Conservation (phyloP, 2,888 invertebrate genomes). For the Andrena bicolor region DNA sequence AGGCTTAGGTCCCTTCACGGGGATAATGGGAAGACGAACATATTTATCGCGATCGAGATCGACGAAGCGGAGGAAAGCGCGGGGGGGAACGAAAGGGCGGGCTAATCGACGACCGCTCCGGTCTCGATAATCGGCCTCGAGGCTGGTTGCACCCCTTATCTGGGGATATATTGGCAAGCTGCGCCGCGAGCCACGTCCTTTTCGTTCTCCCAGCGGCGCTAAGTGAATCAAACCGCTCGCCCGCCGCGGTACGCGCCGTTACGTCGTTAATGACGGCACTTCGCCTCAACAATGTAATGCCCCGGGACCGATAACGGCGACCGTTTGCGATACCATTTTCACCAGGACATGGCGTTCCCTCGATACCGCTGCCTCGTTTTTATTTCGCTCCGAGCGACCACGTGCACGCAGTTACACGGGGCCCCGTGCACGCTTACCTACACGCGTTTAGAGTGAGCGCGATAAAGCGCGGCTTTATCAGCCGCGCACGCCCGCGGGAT, state of each 20-base stretch:
- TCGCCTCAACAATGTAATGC: slow-evolving; percentile 53
- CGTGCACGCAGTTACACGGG: slow-evolving; percentile 15
- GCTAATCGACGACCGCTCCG: slow-evolving; percentile 47
- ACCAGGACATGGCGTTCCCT: slow-evolving; percentile 27
- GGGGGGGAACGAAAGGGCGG: slow-evolving; percentile 14
- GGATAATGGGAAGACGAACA: slow-evolving; percentile 39
- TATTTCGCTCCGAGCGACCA: slow-evolving; percentile 16
- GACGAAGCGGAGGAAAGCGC: slow-evolving; percentile 36
- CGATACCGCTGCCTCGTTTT: slow-evolving; percentile 41
- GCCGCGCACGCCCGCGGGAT: slow-evolving; percentile 14
- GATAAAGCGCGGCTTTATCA: slow-evolving; percentile 39
- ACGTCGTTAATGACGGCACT: slow-evolving; percentile 59
- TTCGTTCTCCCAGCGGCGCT: slow-evolving; percentile 3
- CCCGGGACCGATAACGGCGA: slow-evolving; percentile 48
- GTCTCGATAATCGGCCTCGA: slow-evolving; percentile 51
- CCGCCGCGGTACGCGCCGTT: slow-evolving; percentile 28
- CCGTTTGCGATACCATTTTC: slow-evolving; percentile 56
- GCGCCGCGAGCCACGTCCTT: neutral
- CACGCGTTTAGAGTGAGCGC: slow-evolving; percentile 35
- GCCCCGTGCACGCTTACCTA: slow-evolving; percentile 11
- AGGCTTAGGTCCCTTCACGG: slow-evolving; percentile 20
- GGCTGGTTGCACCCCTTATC: slow-evolving; percentile 47
- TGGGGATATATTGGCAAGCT: slow-evolving; percentile 27
- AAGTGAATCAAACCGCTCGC: slow-evolving; percentile 41
- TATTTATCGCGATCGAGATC: slow-evolving; percentile 56